These are phyloP conservation scores for Rhinolophus ferrumequinum DNA, from an alignment of 2,113 vertebrate species.

Conservation along the genomic window DNA sequence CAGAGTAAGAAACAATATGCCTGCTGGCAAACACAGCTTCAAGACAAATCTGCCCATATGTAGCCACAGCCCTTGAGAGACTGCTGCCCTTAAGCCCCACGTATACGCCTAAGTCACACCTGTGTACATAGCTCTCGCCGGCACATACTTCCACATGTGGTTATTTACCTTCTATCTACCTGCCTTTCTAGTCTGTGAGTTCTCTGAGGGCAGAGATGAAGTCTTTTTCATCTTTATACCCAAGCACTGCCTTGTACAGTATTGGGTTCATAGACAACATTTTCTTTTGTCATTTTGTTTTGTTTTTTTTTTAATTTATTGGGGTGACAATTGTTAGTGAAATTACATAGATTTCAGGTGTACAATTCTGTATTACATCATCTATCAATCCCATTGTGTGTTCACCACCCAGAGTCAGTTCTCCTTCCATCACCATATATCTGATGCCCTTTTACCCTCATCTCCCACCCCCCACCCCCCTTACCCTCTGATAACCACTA, in stretches of 20 bases:
- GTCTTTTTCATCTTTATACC: neutral
- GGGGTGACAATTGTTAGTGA: too few species aligned
- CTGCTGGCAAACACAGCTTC: neutral
- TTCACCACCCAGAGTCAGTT: too few species aligned
- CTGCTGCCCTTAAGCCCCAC: neutral
- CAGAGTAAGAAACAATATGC: neutral
- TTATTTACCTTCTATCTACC: neutral
- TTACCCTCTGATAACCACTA: too few species aligned
- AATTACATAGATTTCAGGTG: too few species aligned
- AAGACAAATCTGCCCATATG: neutral
- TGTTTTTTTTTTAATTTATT: too few species aligned
- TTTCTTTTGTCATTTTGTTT: too few species aligned
- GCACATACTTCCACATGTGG: too few species aligned
- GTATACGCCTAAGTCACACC: neutral
- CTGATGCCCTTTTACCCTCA: too few species aligned
- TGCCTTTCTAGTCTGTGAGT: neutral
- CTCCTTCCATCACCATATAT: too few species aligned
- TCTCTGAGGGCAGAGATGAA: neutral
- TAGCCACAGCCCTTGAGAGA: neutral
- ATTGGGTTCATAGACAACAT: neutral
- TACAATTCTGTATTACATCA: too few species aligned
- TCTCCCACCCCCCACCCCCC: too few species aligned
- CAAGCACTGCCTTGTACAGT: neutral
- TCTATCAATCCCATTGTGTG: too few species aligned
- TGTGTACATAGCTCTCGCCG: accelerated